Evolutionary conservation across 1,140 invertebrate genomes (phyloP), one percentile per base, ranked within the genome.

Genomic region (Bacillus rossius): DNA sequence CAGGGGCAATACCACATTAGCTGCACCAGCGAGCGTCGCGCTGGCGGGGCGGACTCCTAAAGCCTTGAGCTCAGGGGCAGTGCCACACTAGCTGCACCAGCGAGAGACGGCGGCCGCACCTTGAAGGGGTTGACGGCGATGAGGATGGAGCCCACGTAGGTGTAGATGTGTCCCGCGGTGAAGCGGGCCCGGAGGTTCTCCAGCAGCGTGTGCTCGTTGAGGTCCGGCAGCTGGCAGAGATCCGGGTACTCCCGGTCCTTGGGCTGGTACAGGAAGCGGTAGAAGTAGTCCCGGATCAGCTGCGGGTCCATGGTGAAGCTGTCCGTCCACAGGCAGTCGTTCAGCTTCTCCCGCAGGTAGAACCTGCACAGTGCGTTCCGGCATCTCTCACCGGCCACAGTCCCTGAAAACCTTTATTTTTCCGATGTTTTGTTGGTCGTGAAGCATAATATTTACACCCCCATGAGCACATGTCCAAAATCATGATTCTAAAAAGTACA

Each of bases 141-240:
- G 22, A 98, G 77, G 68, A 98, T 98, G 19, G 92, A 95, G 20
- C 94, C 94, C 53, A 97, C 94, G 69, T 97, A 98, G 3, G 94
- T 97, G 73, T 98, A 98, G 67, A 98, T 97, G 72, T 96, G 92
- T 55, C 92, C 91, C 65, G 88, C 90, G 19, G 84, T 83, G 77
- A 97, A 98, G 65, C 94, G 81, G 23, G 89, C 89, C 64, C 88
- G 82, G 40, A 96, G 78, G 77, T 97, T 98, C 65, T 96, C 92
- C 42, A 98, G 74, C 42, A 98, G 76, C 0, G 94, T 96, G 75
- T 89, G 85, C 73, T 97, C 94, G 67, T 96, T 97, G 48, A 98
- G 79, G 77, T 97, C 93, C 3, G 94, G 94, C 63, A 98, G 77
- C 75, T 96, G 93, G 73, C 94, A 97, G 53, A 98, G 79, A 75